phyloP scores from a whole-genome alignment of 2,797 vertebrate genomes.

The Lepus oiostolus region DNA sequence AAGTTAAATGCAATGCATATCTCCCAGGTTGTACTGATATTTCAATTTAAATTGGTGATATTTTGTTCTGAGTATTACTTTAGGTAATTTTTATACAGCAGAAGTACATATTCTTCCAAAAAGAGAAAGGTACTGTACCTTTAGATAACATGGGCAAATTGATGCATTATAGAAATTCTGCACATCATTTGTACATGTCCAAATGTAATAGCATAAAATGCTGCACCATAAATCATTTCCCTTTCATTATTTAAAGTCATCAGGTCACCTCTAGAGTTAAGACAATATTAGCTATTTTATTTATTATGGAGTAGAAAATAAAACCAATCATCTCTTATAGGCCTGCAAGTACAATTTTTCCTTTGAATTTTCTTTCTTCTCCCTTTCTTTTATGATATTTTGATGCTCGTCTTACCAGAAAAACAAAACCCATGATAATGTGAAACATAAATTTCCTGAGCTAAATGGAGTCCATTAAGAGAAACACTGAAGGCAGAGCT shows the following conservation, averaged over 20 bases:
- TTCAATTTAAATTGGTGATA: background rate
- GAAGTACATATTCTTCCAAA: background rate
- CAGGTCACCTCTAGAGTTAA: slow-evolving; percentile 84
- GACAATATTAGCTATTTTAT: slow-evolving; percentile 77
- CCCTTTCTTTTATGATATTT: slow-evolving; percentile 74
- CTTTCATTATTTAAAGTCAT: slow-evolving; percentile 80
- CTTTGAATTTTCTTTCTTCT: slow-evolving; percentile 71
- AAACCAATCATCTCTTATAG: slow-evolving; percentile 73
- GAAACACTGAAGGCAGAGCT: slow-evolving; percentile 74
- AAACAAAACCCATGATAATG: slow-evolving; percentile 78
- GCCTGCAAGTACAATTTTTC: slow-evolving; percentile 63
- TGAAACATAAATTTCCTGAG: slow-evolving; percentile 79
- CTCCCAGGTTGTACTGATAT: background rate
- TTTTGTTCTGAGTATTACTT: slow-evolving; percentile 64
- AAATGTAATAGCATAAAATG: slow-evolving; percentile 84
- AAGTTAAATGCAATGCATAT: slow-evolving; percentile 25
- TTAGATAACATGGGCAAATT: slow-evolving; percentile 81
- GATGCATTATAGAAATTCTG: slow-evolving; percentile 83
- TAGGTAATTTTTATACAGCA: slow-evolving; percentile 58
- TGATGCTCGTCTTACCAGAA: slow-evolving; percentile 68
- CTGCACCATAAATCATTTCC: slow-evolving; percentile 85
- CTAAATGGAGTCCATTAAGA: slow-evolving; percentile 85
- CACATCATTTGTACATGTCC: slow-evolving; percentile 84
- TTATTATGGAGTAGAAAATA: slow-evolving; percentile 79
- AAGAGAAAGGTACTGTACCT: slow-evolving; percentile 57